Evolutionary conservation across 2,797 vertebrate genomes (phyloP), one percentile per base, ranked within the genome.

Genomic region (Lateolabrax maculatus): DNA sequence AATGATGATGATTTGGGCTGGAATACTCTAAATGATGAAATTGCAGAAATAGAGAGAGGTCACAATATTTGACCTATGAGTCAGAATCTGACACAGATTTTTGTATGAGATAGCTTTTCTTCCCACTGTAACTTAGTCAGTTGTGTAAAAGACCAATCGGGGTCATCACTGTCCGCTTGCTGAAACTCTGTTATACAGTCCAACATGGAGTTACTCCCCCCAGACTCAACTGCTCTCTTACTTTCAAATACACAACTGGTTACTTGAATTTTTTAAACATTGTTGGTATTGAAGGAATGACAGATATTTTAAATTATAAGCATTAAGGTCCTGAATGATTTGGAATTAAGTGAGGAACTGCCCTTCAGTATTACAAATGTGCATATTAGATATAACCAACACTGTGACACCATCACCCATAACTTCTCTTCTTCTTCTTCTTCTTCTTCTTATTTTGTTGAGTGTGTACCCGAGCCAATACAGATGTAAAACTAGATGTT

Each of bases 31-130:
- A 21, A 18, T 68, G 48, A 65, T 64, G 77, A 83, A 68, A 63
- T 65, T 12, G 51, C 9, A 58, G 43, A 67, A 9, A 34, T 19
- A 31, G 10, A 58, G 9, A 65, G 13, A 79, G 41, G 60, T 83
- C 78, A 57, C 12, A 25, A 27, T 53, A 25, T 75, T 46, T 81
- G 6, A 62, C 4, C 0, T 13, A 10, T 83, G 56, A 77, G 58
- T 86, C 72, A 67, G 44, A 39, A 58, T 25, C 23, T 27, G 21
- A 62, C n/a, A 51, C 16, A 75, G 44, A 52, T 34, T 52, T 70
- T 23, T n/a, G n/a, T n/a, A n/a, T n/a, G n/a, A n/a, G n/a, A n/a
- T n/a, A n/a, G 31, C 31, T 34, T 55, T n/a, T 27, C 18, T 73
- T 44, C 27, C 52, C 43, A 21, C 34, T 9, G 7, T 29, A 13